These are phyloP conservation scores for Argopecten irradians DNA, from an alignment of 1,140 invertebrate species.

Conservation along the genomic window DNA sequence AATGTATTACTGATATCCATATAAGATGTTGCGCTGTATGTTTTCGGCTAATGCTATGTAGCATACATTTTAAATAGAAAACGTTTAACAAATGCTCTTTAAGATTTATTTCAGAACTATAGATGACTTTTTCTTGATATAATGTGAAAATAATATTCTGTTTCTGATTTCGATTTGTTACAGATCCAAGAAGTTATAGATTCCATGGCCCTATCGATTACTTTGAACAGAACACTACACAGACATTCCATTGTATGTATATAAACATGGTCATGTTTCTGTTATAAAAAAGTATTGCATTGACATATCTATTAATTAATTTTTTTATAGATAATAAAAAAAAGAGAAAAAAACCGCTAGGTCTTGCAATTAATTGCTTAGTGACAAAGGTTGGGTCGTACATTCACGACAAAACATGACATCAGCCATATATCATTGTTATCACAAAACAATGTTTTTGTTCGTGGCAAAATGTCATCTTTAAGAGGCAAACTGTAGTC, in stretches of 20 bases:
- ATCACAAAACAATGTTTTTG: no score
- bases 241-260: slow-evolving; percentile 56
- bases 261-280: not conserved
- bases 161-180: not conserved
- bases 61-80: not conserved
- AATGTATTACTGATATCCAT: no score
- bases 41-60: no score
- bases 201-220: slow-evolving; percentile 50
- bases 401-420: not conserved
- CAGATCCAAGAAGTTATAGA: slow-evolving; percentile 38
- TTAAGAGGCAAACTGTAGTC: no score
- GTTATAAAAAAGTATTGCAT: slow-evolving; percentile 1
- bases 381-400: not conserved
- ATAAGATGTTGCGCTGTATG: no score
- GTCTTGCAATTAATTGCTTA: slow-evolving; percentile 2
- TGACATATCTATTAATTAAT: slow-evolving; percentile 32
- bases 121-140: no score
- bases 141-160: no score
- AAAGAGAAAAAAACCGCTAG: slow-evolving; percentile 6
- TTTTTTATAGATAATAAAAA: slow-evolving; percentile 27
- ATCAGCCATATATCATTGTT: not conserved
- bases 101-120: not conserved
- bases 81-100: not conserved
- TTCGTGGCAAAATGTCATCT: no score
- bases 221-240: slow-evolving; percentile 54